phyloP scores from a whole-genome alignment of 92 coral and sea anemone species.

The Phenganax stokvisi region DNA sequence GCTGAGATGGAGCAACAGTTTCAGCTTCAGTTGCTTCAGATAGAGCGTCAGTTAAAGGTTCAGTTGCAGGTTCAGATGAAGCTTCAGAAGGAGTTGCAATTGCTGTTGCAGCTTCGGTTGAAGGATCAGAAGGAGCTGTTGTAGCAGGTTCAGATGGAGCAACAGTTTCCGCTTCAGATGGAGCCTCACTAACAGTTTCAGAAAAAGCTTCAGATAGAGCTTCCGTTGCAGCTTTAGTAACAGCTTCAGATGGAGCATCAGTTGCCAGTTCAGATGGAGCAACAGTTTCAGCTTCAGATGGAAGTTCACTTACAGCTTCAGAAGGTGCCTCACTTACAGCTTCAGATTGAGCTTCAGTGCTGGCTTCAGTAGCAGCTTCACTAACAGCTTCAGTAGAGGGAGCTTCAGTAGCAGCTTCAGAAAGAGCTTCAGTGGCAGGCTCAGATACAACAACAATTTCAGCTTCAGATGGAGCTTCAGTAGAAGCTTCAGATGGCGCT shows the following conservation, averaged over 20 bases:
- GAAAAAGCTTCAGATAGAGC: not conserved
- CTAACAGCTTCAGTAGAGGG: not conserved
- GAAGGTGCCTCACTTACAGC: not conserved
- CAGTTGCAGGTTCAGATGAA: not conserved
- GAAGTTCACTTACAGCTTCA: no score
- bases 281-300: not conserved
- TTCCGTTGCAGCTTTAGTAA: not conserved
- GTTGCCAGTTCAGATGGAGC: not conserved
- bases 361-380: no score
- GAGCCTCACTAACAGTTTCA: not conserved
- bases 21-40: not conserved
- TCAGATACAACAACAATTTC: not conserved
- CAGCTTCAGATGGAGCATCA: not conserved
- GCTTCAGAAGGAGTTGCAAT: not conserved
- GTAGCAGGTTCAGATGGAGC: not conserved
- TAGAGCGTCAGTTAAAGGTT: not conserved
- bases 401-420: no score
- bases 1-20: not conserved
- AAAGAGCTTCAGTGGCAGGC: not conserved
- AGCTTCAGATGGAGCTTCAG: no score
- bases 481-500: no score
- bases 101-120: constrained; percentile 1
- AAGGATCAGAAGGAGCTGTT: not conserved
- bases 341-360: no score
- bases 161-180: not conserved